Base-by-base conservation (phyloP, 2,888 invertebrate species). In the Mythimna loreyi region DNA sequence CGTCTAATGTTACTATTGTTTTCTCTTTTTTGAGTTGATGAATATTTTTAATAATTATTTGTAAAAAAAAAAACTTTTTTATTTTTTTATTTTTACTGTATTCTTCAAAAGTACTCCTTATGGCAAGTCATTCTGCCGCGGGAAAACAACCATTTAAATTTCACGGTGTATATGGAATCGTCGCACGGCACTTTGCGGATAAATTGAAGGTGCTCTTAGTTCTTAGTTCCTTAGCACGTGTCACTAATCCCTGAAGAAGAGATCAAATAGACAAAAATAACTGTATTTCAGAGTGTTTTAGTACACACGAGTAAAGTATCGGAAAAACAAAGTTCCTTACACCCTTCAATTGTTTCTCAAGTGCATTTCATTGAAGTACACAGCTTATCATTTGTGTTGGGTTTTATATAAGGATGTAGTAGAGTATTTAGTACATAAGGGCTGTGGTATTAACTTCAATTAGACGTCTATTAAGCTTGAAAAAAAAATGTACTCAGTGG, bases 291-390 rank as follows among this genome's bases (percentile, higher is more conserved):
- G 47, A 75, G 60, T 43, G 19, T 50, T 57, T 61, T 33, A 43
- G n/a, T n/a, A n/a, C n/a, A 70, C 63, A 68, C 58, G 72, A 53
- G 16, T 5, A 3, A n/a, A 66, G 49, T 59, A n/a, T 77, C 71
- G 71, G 75, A 68, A 79, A 77, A 70, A 49, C 68, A 74, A 79
- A 83, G 83, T 85, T 79, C 25, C 72, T 84, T 85, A 61, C 72
- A 70, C 83, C 60, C 50, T 6, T 49, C 57, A 55, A 82, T 78
- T 75, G 72, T 78, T n/a, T 56, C 40, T 67, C 9, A 23, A 81
- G 64, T 68, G 45, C 40, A 30, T n/a, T 61, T 56, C 53, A 57
- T 62, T 72, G 70, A 53, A 57, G 9, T 47, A 36, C 36, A 61
- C 9, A 19, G 52, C 52, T 73, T 63, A 50, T 25, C 28, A 7